Conservation (phyloP, 1,140 invertebrate genomes). For the Drosophila erecta region DNA sequence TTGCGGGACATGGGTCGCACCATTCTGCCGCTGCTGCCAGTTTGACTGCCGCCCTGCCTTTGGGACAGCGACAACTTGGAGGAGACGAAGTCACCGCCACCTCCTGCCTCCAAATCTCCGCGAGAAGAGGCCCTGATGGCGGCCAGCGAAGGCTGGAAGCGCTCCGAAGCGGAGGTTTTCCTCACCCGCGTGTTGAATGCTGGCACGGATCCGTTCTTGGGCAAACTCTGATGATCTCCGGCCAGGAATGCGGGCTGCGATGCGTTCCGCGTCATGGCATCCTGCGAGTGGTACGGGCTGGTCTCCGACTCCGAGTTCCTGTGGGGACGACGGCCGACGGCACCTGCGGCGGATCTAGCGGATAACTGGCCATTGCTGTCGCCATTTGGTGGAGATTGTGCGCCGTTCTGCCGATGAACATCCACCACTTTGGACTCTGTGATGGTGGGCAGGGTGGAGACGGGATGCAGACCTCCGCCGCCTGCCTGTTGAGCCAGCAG, state of each 20-base stretch:
- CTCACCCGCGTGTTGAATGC: conserved; percentile 92
- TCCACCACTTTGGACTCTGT: conserved; percentile 92
- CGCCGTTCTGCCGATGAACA: conserved; percentile 82
- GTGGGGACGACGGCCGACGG: conserved; percentile 59
- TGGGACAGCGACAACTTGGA: conserved; percentile 85
- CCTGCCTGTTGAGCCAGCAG: conserved; percentile 88
- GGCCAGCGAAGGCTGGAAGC: conserved; percentile 91
- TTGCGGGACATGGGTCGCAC: conserved; percentile 97
- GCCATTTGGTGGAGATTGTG: conserved; percentile 77
- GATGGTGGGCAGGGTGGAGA: conserved; percentile 94
- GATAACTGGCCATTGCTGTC: conserved; percentile 76
- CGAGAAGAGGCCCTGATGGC: conserved; percentile 90
- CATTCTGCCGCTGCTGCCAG: conserved; percentile 85
- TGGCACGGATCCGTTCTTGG: conserved; percentile 94
- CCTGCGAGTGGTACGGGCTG: conserved; percentile 84
- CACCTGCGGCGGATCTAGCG: conserved; percentile 29
- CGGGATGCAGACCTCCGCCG: conserved; percentile 86
- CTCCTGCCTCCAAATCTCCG: conserved; percentile 86
- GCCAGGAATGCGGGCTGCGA: conserved; percentile 92
- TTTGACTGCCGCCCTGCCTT: conserved; percentile 63
- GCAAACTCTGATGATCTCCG: conserved; percentile 91
- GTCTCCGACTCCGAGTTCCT: conserved; percentile 76
- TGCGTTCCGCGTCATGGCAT: conserved; percentile 90
- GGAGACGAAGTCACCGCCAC: conserved; percentile 83
- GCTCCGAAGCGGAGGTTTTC: conserved; percentile 91